Conservation (phyloP, 2,888 invertebrate genomes). For the Calliphora vomitoria region DNA sequence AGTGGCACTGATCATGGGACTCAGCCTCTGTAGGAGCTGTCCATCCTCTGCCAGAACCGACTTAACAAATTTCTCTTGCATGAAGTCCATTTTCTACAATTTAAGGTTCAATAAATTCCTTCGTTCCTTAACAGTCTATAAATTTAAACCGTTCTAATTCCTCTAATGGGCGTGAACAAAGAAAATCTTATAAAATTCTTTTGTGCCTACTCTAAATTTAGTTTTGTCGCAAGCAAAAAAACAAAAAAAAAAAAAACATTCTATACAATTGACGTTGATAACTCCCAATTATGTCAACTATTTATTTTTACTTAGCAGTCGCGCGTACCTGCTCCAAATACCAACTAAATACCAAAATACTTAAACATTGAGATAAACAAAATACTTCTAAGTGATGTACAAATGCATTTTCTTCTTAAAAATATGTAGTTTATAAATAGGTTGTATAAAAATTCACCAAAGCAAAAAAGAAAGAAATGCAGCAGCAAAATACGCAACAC, state of each 20-base stretch:
- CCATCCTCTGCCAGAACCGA: too few relatives aligned
- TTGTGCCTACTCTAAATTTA: not conserved
- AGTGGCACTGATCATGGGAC: too few relatives aligned
- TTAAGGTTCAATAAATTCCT: too few relatives aligned
- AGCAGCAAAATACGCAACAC: slow-evolving; percentile 27
- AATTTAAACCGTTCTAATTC: not conserved
- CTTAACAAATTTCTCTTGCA: too few relatives aligned
- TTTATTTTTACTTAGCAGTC: slow-evolving; percentile 57
- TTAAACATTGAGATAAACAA: slow-evolving; percentile 34
- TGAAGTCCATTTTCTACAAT: too few relatives aligned
- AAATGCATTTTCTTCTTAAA: slow-evolving; percentile 38
- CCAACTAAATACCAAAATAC: slow-evolving; percentile 61
- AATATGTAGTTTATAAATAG: slow-evolving; percentile 53
- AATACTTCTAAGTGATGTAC: slow-evolving; percentile 38
- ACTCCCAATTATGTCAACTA: slow-evolving; percentile 63
- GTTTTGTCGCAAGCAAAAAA: not conserved
- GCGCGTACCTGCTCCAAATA: slow-evolving; percentile 61
- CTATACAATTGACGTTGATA: slow-evolving; percentile 51
- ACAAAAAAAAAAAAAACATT: too few relatives aligned
- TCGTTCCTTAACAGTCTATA: too few relatives aligned
- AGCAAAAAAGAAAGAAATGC: too few relatives aligned
- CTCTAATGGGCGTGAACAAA: not conserved
- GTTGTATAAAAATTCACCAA: slow-evolving; percentile 38
- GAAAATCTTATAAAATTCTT: not conserved
- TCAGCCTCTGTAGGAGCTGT: too few relatives aligned